phyloP scores from a whole-genome alignment of 1,140 invertebrate species.

The Ceratina australensis region DNA sequence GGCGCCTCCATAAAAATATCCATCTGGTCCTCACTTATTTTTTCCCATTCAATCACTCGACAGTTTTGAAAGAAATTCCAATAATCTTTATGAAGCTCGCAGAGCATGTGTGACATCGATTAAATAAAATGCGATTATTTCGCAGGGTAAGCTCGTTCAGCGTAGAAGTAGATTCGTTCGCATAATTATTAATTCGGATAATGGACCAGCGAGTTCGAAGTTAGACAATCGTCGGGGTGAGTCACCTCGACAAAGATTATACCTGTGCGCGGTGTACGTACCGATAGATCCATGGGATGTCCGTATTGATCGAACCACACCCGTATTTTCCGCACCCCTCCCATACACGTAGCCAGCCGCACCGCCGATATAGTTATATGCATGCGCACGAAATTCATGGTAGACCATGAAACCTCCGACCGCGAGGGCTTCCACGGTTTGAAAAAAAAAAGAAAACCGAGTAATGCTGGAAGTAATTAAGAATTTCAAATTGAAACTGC shows the following conservation, averaged over 20 bases:
- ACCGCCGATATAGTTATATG: constrained; percentile 39
- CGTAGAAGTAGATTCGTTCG: too few relatives aligned
- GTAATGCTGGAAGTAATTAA: too few relatives aligned
- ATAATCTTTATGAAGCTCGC: too few relatives aligned
- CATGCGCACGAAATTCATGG: constrained; percentile 61
- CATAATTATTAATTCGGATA: too few relatives aligned
- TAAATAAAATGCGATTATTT: too few relatives aligned
- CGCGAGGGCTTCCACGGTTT: neutral
- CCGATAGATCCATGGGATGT: constrained; percentile 75
- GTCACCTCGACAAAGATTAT: constrained; percentile 35
- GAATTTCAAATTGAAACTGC: too few relatives aligned
- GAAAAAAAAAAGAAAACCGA: too few relatives aligned
- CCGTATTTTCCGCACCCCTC: constrained; percentile 69
- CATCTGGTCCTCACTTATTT: neutral
- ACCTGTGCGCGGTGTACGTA: constrained; percentile 46
- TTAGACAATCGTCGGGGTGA: constrained; percentile 23
- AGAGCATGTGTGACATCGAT: too few relatives aligned
- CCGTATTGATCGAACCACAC: constrained; percentile 78
- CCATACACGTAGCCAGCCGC: constrained; percentile 23
- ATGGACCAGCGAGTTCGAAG: too few relatives aligned
- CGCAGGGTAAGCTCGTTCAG: too few relatives aligned
- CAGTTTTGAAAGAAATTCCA: too few relatives aligned
- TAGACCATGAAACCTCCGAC: constrained; percentile 24
- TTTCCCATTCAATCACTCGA: neutral
- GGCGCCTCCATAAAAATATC: constrained; percentile 13